Conservation (phyloP, 1,140 invertebrate genomes). For the Hycleus cichorii region DNA sequence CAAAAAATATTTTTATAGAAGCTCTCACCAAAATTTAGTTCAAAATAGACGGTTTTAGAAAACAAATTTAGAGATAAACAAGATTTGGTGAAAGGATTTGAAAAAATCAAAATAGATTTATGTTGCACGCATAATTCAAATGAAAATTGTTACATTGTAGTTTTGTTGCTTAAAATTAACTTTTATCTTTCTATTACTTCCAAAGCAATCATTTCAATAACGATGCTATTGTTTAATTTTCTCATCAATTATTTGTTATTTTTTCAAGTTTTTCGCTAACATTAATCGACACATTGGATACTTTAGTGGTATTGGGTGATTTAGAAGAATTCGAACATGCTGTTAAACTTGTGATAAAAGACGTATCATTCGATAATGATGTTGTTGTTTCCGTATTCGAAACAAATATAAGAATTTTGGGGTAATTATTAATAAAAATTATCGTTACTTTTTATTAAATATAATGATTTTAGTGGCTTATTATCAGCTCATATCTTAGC, state of each 20-base stretch:
- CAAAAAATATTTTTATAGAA: too few species aligned
- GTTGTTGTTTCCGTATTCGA: conserved; percentile 97
- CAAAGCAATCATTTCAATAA: too few species aligned
- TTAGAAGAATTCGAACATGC: conserved; percentile 91
- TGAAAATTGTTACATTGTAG: too few species aligned
- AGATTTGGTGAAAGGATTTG: too few species aligned
- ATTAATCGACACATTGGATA: conserved; percentile 90
- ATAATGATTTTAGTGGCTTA: conserved; percentile 61
- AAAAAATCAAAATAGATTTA: too few species aligned
- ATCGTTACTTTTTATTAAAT: conserved; percentile 6
- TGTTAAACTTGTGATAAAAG: conserved; percentile 74
- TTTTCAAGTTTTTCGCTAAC: conserved; percentile 91
- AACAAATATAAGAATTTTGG: conserved; percentile 94
- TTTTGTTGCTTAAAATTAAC: too few species aligned
- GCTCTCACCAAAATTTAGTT: too few species aligned
- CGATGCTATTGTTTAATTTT: neutral
- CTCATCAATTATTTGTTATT: conserved; percentile 9
- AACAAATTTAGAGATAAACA: too few species aligned
- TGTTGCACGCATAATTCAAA: too few species aligned
- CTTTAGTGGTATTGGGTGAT: conserved; percentile 85
- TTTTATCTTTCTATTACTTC: too few species aligned
- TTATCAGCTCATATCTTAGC: conserved; percentile 90
- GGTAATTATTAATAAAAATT: conserved; percentile 51
- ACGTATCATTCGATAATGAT: conserved; percentile 89
- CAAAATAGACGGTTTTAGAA: too few species aligned